Evolutionary conservation across 2,888 invertebrate genomes (phyloP).

Genomic region (Galeruca laticollis): DNA sequence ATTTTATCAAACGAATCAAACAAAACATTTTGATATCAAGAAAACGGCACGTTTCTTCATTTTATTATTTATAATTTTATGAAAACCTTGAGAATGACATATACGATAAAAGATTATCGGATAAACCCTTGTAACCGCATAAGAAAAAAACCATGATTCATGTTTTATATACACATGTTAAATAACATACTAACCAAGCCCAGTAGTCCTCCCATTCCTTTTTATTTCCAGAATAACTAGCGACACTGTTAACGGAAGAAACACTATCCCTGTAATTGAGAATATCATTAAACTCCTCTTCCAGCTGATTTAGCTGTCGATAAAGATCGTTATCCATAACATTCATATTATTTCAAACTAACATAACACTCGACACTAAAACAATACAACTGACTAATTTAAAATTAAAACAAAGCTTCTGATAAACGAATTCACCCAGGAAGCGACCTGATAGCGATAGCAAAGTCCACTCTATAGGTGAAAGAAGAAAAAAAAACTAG

Average conservation of each 20-base stretch:
- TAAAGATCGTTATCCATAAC: constrained; percentile 56
- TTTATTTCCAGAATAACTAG: not conserved
- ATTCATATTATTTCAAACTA: constrained; percentile 21
- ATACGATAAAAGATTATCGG: too few relatives aligned
- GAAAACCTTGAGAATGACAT: too few relatives aligned
- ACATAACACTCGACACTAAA: constrained; percentile 4
- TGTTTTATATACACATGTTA: too few relatives aligned
- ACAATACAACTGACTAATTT: constrained; percentile 15
- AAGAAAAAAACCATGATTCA: too few relatives aligned
- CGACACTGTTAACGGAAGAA: not conserved
- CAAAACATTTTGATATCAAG: too few relatives aligned
- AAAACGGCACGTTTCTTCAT: too few relatives aligned
- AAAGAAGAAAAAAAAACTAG: constrained; percentile 3
- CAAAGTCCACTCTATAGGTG: constrained; percentile 47
- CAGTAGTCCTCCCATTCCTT: constrained; percentile 62
- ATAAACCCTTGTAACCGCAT: too few relatives aligned
- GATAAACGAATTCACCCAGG: constrained; percentile 50
- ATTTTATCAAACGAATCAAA: too few relatives aligned
- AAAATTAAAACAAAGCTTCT: constrained; percentile 35
- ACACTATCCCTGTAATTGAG: constrained; percentile 48
- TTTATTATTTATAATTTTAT: too few relatives aligned
- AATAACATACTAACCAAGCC: constrained; percentile 60
- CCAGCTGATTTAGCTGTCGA: constrained; percentile 60
- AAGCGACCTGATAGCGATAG: constrained; percentile 48
- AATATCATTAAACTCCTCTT: constrained; percentile 60